Percentiles rank a stretch among this genome's conserved stretches.
Conservation (phyloP, 2,797 vertebrate genomes). For the Valencia hispanica region DNA sequence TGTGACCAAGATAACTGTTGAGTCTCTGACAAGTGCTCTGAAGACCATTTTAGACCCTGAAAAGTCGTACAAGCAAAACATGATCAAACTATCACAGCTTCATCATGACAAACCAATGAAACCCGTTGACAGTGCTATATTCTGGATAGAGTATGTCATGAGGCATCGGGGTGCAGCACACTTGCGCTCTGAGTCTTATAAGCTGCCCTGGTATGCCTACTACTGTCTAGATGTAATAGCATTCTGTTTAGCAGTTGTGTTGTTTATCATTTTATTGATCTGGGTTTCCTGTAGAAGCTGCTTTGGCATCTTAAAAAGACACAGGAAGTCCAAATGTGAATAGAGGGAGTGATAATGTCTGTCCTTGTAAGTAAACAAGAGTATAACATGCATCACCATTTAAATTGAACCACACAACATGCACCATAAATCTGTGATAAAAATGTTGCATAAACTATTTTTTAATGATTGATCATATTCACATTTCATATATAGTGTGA, state of each 20-base stretch:
- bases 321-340: slow-evolving; percentile 45
- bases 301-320: slow-evolving; percentile 6
- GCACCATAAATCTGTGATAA: too few species aligned
- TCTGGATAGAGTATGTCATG: slow-evolving; percentile 70
- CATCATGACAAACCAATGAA: slow-evolving; percentile 64
- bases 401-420: too few species aligned
- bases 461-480: too few species aligned
- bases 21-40: slow-evolving; percentile 49
- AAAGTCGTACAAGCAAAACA: slow-evolving; percentile 60
- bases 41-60: slow-evolving; percentile 58
- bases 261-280: slow-evolving; percentile 5
- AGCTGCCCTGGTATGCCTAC: slow-evolving; percentile 64
- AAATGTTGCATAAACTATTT: too few species aligned
- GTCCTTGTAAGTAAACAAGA: neutral
- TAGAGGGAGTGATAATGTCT: slow-evolving; percentile 11
- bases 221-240: slow-evolving; percentile 60
- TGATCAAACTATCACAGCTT: slow-evolving; percentile 63
- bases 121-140: slow-evolving; percentile 63
- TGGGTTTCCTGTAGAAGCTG: slow-evolving; percentile 42
- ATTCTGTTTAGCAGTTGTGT: slow-evolving; percentile 17
- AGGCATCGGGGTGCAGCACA: slow-evolving; percentile 66
- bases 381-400: neutral
- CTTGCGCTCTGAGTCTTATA: slow-evolving; percentile 59
- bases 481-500: too few species aligned
- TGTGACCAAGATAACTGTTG: slow-evolving; percentile 50